Percentiles rank a stretch among this genome's conserved stretches.
Conservation (phyloP, 2,113 vertebrate genomes). For the Zeus faber region DNA sequence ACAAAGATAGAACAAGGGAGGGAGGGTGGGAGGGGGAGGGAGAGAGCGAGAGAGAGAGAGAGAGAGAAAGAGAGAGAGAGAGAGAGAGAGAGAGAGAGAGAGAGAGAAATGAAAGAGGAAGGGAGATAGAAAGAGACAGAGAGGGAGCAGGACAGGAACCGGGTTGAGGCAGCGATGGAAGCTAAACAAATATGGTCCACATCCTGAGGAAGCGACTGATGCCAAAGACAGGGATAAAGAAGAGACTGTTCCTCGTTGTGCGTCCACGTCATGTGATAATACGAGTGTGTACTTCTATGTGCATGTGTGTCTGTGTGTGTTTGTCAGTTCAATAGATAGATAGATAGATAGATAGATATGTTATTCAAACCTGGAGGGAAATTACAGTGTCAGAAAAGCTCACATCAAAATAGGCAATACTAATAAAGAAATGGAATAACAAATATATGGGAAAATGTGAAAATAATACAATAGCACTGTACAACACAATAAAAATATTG, state of each 20-base stretch:
- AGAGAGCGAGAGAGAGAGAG: slow-evolving; percentile 3
- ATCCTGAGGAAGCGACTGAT: slow-evolving; percentile 68
- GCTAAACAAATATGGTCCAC: slow-evolving; percentile 59
- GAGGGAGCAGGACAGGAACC: slow-evolving; percentile 39
- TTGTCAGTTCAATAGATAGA: too few relatives aligned
- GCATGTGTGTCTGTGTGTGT: slow-evolving; percentile 35
- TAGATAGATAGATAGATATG: too few relatives aligned
- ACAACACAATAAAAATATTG: too few relatives aligned
- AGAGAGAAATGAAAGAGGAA: background rate
- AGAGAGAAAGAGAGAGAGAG: slow-evolving; percentile 5
- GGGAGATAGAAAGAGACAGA: background rate
- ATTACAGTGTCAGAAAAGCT: too few relatives aligned
- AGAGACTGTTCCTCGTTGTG: slow-evolving; percentile 51
- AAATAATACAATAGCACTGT: too few relatives aligned
- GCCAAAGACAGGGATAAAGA: slow-evolving; percentile 67
- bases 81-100: slow-evolving; percentile 15
- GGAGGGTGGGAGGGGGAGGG: slow-evolving; percentile 2
- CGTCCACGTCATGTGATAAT: slow-evolving; percentile 42
- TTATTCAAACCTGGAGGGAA: too few relatives aligned
- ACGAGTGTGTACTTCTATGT: slow-evolving; percentile 37
- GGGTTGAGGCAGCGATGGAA: slow-evolving; percentile 61
- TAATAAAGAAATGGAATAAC: too few relatives aligned
- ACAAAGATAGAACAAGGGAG: slow-evolving; percentile 16
- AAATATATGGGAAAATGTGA: too few relatives aligned
- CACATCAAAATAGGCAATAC: too few relatives aligned